A percentile compares a stretch with the other conserved stretches of the same genome.
Conservation (phyloP, 2,113 vertebrate genomes). For the Eurystomus gularis region DNA sequence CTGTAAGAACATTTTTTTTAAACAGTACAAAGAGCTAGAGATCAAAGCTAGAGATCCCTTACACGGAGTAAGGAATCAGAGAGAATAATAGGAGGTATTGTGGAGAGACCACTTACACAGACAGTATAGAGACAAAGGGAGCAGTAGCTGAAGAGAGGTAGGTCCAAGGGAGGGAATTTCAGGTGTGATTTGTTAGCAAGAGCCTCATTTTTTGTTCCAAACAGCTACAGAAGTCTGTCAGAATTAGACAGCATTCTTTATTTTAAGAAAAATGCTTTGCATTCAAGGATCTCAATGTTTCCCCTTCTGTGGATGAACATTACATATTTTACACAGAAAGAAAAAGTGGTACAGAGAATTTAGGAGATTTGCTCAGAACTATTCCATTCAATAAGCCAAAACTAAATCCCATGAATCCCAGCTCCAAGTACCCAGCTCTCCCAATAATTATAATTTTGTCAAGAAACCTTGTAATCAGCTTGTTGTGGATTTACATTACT, state of each 20-base stretch:
- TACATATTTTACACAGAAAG: slow-evolving; percentile 41
- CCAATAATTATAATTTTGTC: neutral
- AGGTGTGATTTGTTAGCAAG: slow-evolving; percentile 48
- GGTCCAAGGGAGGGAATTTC: slow-evolving; percentile 53
- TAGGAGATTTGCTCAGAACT: slow-evolving; percentile 24
- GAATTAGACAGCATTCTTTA: slow-evolving; percentile 25
- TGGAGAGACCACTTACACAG: slow-evolving; percentile 49
- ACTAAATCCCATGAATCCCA: slow-evolving; percentile 21
- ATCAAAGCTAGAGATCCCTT: slow-evolving; percentile 13
- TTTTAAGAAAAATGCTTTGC: slow-evolving; percentile 29
- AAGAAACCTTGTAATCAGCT: neutral
- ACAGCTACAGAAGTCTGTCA: slow-evolving; percentile 45
- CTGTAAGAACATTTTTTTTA: neutral
- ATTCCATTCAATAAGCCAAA: neutral
- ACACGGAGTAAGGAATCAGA: neutral
- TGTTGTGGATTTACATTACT: neutral
- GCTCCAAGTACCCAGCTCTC: slow-evolving; percentile 40
- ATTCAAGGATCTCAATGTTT: slow-evolving; percentile 40
- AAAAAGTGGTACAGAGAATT: slow-evolving; percentile 41
- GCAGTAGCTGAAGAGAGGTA: slow-evolving; percentile 36
- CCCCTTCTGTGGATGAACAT: slow-evolving; percentile 30
- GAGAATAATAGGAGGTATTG: neutral
- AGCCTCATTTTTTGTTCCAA: slow-evolving; percentile 53
- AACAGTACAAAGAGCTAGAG: neutral
- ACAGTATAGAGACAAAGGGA: slow-evolving; percentile 53